Evolutionary conservation across 2,797 vertebrate species (phyloP), one percentile per base, ranked within the genome.

Genomic region (Sebastes reedi): DNA sequence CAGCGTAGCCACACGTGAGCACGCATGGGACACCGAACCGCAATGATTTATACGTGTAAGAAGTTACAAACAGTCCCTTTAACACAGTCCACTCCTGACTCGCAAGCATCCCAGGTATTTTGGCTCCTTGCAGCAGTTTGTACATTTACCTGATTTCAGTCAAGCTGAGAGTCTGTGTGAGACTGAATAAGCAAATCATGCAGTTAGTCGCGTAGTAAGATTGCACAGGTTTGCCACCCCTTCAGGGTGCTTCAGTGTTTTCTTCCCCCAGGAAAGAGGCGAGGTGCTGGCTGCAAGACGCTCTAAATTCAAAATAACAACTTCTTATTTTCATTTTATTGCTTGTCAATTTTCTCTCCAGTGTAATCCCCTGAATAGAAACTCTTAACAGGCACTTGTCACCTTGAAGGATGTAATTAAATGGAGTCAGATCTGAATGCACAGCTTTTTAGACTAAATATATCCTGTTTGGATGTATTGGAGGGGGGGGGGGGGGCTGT

Each of bases 351-450:
- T 80, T 75, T 62, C 72, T 82, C 80, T 65, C 67, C n/a, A 36
- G 81, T 60, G 75, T 79, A 80, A 79, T 81, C 56, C 79, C 67
- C 18, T 75, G 71, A 76, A 85, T 65, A 79, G 78, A 77, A 82
- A 75, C 84, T 82, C 79, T 75, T 75, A 91, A 80, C 77, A 81
- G 83, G 67, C 77, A 68, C 78, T 83, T 85, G 81, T 72, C 84
- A 89, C 87, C 81, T 88, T 88, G 83, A 92, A 88, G 85, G 79
- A 81, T 91, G 83, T 90, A 90, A 91, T 92, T 89, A 88, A 91
- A 85, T 85, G 74, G 84, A 84, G 85, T 86, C 82, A 79, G 79
- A 81, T 80, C 69, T 75, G 82, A 82, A 88, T 69, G 78, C 61
- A 58, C 59, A 76, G 77, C 81, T 36, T 78, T 90, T 87, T 75